phyloP scores from a whole-genome alignment of 2,888 invertebrate genomes.

The Xylota segnis region DNA sequence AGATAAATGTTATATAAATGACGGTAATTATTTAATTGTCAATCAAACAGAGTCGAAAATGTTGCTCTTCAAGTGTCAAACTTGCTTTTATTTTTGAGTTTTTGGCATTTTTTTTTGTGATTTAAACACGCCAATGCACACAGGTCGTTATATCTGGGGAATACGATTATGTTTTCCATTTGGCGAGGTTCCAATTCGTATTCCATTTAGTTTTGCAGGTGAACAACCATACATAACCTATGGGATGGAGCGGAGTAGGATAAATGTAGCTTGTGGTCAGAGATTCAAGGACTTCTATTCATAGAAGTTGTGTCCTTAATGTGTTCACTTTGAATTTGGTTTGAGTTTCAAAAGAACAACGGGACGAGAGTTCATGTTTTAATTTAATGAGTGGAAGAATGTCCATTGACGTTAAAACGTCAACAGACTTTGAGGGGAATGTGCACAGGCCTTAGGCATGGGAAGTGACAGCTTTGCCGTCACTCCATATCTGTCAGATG shows the following conservation, averaged over 20 bases:
- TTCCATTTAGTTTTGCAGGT: slow-evolving; percentile 20
- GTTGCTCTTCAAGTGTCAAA: neutral
- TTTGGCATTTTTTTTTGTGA: neutral
- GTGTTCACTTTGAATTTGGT: neutral
- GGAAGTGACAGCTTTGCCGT: too few species aligned
- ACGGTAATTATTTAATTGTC: slow-evolving; percentile 23
- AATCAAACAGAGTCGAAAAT: neutral
- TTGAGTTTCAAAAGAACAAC: too few species aligned
- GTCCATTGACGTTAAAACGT: too few species aligned
- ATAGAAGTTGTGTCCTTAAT: neutral
- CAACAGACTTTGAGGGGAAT: too few species aligned
- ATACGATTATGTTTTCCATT: neutral
- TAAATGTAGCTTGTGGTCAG: neutral
- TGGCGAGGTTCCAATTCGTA: slow-evolving; percentile 3
- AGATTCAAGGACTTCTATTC: slow-evolving; percentile 3
- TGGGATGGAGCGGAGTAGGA: neutral
- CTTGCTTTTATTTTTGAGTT: neutral
- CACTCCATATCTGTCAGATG: too few species aligned
- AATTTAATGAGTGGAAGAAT: too few species aligned
- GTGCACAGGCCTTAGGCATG: too few species aligned
- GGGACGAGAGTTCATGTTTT: too few species aligned
- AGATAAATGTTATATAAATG: neutral
- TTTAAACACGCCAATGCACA: slow-evolving; percentile 16
- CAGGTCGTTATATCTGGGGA: neutral
- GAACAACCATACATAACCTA: slow-evolving; percentile 18